Conservation (phyloP, 2,888 invertebrate genomes). For the Scrobipalpa atriplicella region DNA sequence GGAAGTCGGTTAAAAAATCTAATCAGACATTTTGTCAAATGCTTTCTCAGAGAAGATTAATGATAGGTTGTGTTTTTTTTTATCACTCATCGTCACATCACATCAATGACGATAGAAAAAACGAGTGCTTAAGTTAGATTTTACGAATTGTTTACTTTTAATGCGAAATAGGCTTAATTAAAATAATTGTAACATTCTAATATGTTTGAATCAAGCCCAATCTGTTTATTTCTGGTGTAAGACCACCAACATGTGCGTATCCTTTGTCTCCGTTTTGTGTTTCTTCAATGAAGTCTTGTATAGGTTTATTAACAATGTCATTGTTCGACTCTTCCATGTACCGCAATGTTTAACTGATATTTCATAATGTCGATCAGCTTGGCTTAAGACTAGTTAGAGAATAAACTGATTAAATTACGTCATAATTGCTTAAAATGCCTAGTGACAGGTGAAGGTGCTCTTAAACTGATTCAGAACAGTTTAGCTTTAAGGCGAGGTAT, state of each 20-base stretch:
- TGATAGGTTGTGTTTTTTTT: too few relatives aligned
- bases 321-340: neutral
- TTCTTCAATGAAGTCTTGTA: conserved; percentile 1
- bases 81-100: too few relatives aligned
- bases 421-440: neutral
- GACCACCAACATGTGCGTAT: neutral
- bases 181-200: neutral
- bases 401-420: neutral
- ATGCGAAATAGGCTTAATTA: too few relatives aligned
- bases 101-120: too few relatives aligned
- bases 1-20: too few relatives aligned
- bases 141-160: too few relatives aligned
- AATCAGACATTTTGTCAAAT: too few relatives aligned
- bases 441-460: too few relatives aligned
- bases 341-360: neutral
- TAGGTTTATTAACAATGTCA: neutral
- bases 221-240: neutral
- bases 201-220: neutral
- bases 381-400: neutral
- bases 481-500: too few relatives aligned
- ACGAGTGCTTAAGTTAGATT: too few relatives aligned
- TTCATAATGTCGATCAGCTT: neutral
- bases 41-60: too few relatives aligned
- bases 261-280: neutral
- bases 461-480: too few relatives aligned